Percentiles rank a stretch among this genome's conserved stretches.
These are phyloP conservation scores for Benitochromis conjunctus DNA, from an alignment of 2,113 vertebrate species.

Conservation along the genomic window DNA sequence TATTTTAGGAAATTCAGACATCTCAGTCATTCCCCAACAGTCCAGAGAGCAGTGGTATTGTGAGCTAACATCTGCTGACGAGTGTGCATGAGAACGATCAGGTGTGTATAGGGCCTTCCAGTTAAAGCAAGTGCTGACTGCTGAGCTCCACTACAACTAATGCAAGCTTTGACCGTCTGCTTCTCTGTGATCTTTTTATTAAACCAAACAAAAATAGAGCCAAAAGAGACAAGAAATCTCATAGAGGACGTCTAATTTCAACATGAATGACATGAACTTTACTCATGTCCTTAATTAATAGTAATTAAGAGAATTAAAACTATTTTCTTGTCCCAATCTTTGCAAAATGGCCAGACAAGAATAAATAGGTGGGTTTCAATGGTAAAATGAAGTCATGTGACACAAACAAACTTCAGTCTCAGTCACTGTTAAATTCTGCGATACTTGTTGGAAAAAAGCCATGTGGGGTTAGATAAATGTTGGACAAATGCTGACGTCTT, in stretches of 20 bases:
- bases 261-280: not conserved
- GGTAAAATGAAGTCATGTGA: not conserved
- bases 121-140: not conserved
- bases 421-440: not conserved
- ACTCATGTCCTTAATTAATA: not conserved
- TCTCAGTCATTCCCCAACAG: constrained; percentile 54
- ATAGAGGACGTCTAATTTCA: not conserved
- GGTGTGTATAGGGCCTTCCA: not conserved
- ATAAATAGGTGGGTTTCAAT: not conserved
- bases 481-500: not conserved
- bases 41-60: constrained; percentile 52
- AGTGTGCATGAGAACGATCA: not conserved
- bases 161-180: not conserved
- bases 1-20: constrained; percentile 60
- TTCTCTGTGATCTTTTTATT: not conserved
- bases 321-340: not conserved
- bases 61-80: constrained; percentile 34
- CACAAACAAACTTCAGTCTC: not conserved
- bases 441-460: not conserved
- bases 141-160: not conserved
- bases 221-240: not conserved
- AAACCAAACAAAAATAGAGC: not conserved
- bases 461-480: not conserved
- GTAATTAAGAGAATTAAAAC: not conserved
- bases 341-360: not conserved